These are phyloP conservation scores for Periphyllus acericola DNA, from an alignment of 2,888 invertebrate genomes.

Conservation along the genomic window DNA sequence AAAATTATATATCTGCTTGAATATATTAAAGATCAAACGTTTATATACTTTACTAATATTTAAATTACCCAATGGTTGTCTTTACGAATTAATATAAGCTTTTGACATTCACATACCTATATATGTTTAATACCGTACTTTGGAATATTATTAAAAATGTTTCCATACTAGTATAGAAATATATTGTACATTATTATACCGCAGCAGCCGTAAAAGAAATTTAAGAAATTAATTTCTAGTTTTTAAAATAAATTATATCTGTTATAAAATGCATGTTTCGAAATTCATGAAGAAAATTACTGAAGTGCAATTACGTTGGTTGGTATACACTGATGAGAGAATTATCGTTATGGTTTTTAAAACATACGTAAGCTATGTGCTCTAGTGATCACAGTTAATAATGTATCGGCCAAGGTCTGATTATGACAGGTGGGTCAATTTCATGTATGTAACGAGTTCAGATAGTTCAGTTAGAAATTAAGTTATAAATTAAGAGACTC, in stretches of 20 bases:
- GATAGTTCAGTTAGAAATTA: not conserved
- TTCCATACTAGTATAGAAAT: not conserved
- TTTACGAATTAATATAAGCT: too few species aligned
- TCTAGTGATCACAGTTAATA: conserved; percentile 39
- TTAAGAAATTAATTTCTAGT: not conserved
- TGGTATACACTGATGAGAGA: conserved; percentile 16
- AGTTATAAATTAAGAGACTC: not conserved
- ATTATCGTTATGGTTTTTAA: conserved; percentile 45
- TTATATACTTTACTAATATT: too few species aligned
- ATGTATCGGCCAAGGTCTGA: conserved; percentile 40
- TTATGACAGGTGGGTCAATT: conserved; percentile 42
- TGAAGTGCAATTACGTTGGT: not conserved
- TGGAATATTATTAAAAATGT: too few species aligned
- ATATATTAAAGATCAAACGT: too few species aligned
- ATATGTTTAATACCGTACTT: too few species aligned
- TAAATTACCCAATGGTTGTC: too few species aligned
- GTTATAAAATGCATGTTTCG: not conserved
- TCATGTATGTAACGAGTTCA: not conserved
- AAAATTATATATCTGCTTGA: too few species aligned
- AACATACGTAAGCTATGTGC: conserved; percentile 32
- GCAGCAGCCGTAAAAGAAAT: not conserved
- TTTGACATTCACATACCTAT: too few species aligned
- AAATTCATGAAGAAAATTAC: conserved; percentile 11
- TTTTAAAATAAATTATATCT: not conserved
- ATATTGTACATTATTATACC: not conserved